Conservation (phyloP, 2,888 invertebrate species). For the Yponomeuta malinellus region DNA sequence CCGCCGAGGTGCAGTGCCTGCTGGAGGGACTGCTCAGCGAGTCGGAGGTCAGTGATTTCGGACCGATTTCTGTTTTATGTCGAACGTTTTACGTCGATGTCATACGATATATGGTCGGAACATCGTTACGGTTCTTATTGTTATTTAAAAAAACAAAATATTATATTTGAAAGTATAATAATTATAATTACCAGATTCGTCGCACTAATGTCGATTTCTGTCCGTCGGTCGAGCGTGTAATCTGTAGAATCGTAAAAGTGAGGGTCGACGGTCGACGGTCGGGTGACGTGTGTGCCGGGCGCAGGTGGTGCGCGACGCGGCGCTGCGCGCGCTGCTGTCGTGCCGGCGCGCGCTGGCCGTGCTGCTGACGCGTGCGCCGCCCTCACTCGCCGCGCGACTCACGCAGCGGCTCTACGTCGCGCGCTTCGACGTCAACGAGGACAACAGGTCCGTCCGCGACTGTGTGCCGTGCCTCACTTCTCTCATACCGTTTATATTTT, state of each 20-base stretch:
- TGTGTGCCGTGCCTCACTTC: too few relatives aligned
- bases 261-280: too few relatives aligned
- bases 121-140: too few relatives aligned
- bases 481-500: too few relatives aligned
- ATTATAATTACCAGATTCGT: too few relatives aligned
- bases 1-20: constrained; percentile 67
- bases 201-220: too few relatives aligned
- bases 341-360: constrained; percentile 83
- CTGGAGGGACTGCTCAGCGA: constrained; percentile 49
- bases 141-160: too few relatives aligned
- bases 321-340: constrained; percentile 82
- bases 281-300: constrained; percentile 17
- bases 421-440: constrained; percentile 85
- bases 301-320: constrained; percentile 85
- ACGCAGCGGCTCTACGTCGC: constrained; percentile 88
- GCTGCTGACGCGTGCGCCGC: constrained; percentile 48
- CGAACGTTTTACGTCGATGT: too few relatives aligned
- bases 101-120: too few relatives aligned
- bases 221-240: too few relatives aligned
- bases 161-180: too few relatives aligned
- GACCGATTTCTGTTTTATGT: background rate
- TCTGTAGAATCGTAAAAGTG: too few relatives aligned
- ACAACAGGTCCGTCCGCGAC: constrained; percentile 76
- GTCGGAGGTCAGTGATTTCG: background rate
- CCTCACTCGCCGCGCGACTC: constrained; percentile 54